Evolutionary conservation across 2,797 vertebrate genomes (phyloP).

Genomic region (Cynodonichthys magdalenae): DNA sequence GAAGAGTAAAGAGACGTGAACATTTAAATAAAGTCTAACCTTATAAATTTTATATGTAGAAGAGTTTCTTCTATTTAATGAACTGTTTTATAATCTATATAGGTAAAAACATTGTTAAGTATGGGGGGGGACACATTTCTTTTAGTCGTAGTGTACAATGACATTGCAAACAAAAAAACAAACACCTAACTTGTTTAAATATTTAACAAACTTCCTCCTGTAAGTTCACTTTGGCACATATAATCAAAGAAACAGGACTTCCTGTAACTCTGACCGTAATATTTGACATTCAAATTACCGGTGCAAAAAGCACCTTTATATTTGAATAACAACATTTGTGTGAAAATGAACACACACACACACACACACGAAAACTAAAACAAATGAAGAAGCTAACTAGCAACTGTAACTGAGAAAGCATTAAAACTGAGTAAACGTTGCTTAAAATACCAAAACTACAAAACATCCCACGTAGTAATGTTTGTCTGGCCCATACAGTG

Average conservation of each 20-base stretch:
- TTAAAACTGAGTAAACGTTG: not conserved
- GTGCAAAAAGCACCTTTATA: not conserved
- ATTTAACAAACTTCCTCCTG: too few species aligned
- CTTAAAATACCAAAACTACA: too few species aligned
- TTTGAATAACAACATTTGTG: constrained; percentile 19
- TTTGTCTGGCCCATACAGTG: too few species aligned
- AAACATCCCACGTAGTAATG: not conserved
- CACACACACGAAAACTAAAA: not conserved
- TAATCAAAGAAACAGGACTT: not conserved
- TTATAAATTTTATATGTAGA: not conserved
- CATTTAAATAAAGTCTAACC: not conserved
- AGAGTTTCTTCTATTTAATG: not conserved
- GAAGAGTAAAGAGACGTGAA: not conserved
- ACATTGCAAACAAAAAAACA: constrained; percentile 3
- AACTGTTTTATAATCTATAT: not conserved
- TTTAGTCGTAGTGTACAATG: not conserved
- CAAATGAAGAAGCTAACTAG: not conserved
- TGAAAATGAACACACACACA: not conserved
- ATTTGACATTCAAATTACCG: constrained; percentile 45
- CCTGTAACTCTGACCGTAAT: not conserved
- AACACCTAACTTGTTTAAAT: not conserved
- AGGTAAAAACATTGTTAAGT: not conserved
- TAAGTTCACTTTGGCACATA: constrained; percentile 1
- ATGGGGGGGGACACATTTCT: not conserved
- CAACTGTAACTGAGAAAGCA: too few species aligned